phyloP scores from a whole-genome alignment of 2,113 vertebrate species.

The Anthoscopus minutus region DNA sequence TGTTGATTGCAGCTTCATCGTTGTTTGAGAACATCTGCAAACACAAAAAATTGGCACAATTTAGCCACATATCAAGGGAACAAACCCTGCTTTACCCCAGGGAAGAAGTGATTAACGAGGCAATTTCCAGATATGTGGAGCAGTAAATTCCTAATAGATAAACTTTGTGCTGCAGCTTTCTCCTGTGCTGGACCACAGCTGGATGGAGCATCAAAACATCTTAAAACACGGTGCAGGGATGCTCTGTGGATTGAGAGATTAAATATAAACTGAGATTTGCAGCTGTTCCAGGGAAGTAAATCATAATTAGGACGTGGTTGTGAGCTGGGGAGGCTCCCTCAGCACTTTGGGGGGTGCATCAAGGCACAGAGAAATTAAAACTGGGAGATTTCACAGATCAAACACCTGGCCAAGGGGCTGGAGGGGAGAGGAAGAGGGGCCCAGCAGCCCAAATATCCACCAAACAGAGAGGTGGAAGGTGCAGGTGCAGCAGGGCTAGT shows the following conservation, averaged over 20 bases:
- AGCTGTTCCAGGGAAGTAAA: background rate
- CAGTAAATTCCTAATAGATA: background rate
- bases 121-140: rapidly evolving
- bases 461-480: background rate
- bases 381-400: background rate
- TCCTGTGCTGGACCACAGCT: background rate
- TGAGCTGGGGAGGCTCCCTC: background rate
- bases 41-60: background rate
- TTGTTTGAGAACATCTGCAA: slow-evolving; percentile 98
- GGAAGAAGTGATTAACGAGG: background rate
- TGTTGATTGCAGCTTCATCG: slow-evolving; percentile 96
- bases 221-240: background rate
- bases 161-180: background rate
- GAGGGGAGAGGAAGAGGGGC: background rate
- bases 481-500: background rate
- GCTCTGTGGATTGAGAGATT: background rate
- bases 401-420: background rate
- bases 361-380: background rate
- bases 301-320: background rate
- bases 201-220: background rate
- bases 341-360: background rate
- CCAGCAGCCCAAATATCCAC: background rate
- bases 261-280: background rate
- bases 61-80: background rate
- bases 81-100: background rate